Evolutionary conservation across 2,888 invertebrate species (phyloP).

Genomic region (Monopis laevigella): DNA sequence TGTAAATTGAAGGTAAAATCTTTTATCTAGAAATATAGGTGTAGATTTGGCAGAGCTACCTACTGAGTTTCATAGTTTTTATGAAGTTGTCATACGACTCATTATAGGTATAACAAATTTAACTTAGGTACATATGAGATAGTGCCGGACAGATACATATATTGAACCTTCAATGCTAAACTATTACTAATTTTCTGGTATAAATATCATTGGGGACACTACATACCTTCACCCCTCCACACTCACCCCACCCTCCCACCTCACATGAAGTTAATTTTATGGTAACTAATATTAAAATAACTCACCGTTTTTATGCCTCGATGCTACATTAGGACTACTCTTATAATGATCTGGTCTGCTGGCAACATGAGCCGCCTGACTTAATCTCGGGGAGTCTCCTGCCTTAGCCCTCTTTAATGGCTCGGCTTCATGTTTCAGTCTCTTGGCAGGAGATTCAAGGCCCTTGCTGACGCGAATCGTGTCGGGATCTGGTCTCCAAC

Average conservation of each 20-base stretch:
- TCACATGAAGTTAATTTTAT: not conserved
- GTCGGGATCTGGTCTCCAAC: conserved; percentile 51
- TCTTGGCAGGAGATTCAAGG: conserved; percentile 54
- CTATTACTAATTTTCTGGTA: too few relatives aligned
- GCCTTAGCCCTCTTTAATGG: conserved; percentile 51
- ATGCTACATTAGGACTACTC: conserved; percentile 71
- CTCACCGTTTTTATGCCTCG: conserved; percentile 50
- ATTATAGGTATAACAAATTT: too few relatives aligned
- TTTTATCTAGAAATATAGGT: not conserved
- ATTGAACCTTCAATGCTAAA: too few relatives aligned
- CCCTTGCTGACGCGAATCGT: conserved; percentile 45
- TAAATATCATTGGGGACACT: too few relatives aligned
- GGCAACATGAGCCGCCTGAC: conserved; percentile 36
- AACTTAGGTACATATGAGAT: too few relatives aligned
- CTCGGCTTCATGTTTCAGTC: conserved; percentile 54
- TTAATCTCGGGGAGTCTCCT: conserved; percentile 47
- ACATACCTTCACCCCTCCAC: too few relatives aligned
- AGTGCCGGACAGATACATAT: too few relatives aligned
- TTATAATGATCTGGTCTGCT: conserved; percentile 67
- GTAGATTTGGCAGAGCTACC: not conserved
- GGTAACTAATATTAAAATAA: conserved; percentile 1
- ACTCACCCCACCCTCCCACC: too few relatives aligned
- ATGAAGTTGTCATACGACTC: too few relatives aligned
- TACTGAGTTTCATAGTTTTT: not conserved
- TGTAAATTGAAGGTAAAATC: not conserved